phyloP scores from a whole-genome alignment of 2,888 invertebrate species.

The Scotopteryx bipunctaria region DNA sequence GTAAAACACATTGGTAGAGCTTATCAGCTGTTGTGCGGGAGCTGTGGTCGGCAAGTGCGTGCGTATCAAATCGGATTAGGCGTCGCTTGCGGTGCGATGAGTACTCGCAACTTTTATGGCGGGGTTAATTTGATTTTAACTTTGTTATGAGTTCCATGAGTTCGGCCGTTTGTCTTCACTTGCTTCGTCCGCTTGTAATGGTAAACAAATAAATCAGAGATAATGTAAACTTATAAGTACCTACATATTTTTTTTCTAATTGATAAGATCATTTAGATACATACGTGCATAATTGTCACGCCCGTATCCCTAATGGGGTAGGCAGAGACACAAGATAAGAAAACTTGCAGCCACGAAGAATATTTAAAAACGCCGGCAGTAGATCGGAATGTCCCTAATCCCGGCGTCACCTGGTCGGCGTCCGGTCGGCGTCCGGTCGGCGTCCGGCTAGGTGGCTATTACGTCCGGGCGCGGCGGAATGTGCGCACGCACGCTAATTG shows the following conservation, averaged over 20 bases:
- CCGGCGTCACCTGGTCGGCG: conserved; percentile 23
- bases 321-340: too few relatives aligned
- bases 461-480: conserved; percentile 49
- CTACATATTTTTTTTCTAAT: too few relatives aligned
- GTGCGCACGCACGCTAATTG: conserved; percentile 70
- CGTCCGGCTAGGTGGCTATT: conserved; percentile 58
- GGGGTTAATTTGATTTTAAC: conserved; percentile 33
- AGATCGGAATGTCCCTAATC: conserved; percentile 31
- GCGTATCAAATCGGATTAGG: conserved; percentile 70
- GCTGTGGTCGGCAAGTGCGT: conserved; percentile 46
- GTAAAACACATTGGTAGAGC: background rate
- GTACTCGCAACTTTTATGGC: conserved; percentile 47
- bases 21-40: background rate
- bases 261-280: too few relatives aligned
- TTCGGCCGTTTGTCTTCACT: conserved; percentile 32
- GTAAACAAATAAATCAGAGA: conserved; percentile 19
- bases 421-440: conserved; percentile 31
- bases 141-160: conserved; percentile 32
- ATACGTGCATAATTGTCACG: too few relatives aligned
- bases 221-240: too few relatives aligned
- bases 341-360: too few relatives aligned
- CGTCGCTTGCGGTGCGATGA: conserved; percentile 38
- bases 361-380: conserved; percentile 3
- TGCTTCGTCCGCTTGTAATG: conserved; percentile 5
- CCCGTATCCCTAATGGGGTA: too few relatives aligned